These are phyloP conservation scores for Microplitis demolitor DNA, from an alignment of 1,140 invertebrate species.

Conservation along the genomic window DNA sequence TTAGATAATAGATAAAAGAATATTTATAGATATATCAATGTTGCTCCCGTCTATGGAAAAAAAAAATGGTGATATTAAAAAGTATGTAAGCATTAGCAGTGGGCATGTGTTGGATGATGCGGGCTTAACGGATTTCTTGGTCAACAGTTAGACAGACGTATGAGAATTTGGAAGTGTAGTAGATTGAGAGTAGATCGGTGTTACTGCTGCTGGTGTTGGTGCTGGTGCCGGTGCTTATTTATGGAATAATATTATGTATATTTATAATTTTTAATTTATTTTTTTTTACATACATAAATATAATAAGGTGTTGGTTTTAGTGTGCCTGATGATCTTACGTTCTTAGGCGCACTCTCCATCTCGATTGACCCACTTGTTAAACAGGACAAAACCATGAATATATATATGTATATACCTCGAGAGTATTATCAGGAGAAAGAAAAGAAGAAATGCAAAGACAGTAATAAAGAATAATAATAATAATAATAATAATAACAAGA, in stretches of 20 bases:
- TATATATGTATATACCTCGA: conserved; percentile 29
- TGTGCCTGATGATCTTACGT: background rate
- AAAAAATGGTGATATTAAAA: background rate
- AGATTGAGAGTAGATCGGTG: background rate
- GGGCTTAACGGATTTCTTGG: conserved; percentile 17
- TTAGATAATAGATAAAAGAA: too few relatives aligned
- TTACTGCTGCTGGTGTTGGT: background rate
- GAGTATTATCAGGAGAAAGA: conserved; percentile 28
- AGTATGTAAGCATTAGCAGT: background rate
- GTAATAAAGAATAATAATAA: background rate
- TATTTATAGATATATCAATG: too few relatives aligned
- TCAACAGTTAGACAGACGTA: conserved; percentile 1
- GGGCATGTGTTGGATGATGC: background rate
- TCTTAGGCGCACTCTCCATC: conserved; percentile 51
- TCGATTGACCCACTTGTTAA: conserved; percentile 59
- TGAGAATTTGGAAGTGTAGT: background rate
- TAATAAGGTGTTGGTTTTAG: background rate
- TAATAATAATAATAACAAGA: background rate
- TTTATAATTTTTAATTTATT: too few relatives aligned
- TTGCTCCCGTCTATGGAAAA: too few relatives aligned
- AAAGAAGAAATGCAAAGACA: background rate
- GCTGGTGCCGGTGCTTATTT: background rate
- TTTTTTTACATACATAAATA: background rate
- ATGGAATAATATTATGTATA: background rate
- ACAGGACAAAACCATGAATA: conserved; percentile 54